Base-by-base conservation (phyloP, 2,113 vertebrate species). In the Psephotus haematonotus region DNA sequence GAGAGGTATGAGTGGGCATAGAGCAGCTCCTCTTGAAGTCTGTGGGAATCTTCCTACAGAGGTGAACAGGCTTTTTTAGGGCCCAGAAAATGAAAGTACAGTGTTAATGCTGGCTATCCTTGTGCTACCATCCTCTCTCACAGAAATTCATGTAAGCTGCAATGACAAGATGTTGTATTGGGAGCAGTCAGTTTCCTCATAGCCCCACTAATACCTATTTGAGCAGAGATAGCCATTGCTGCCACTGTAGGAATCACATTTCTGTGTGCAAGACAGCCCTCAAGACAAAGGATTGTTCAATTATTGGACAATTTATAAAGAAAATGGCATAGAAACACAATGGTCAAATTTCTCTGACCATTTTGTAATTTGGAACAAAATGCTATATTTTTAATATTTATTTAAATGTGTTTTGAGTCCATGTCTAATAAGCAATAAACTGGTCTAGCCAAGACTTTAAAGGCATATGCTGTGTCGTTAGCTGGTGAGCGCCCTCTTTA, bases 401-500 rank as follows among this genome's bases (percentile, higher is more conserved):
- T 98, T 98, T 97, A 95, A 95, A 82, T 97, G 93, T 97, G 96
- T 97, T 97, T 95, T 97, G 92, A 95, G 93, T 97, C 96, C 96
- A 86, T 96, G 94, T 95, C 89, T 98, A 97, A 95, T 93, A 97
- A 97, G 97, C 97, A 98, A 97, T 98, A 97, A 97, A 93, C 86
- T 96, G 97, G 94, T 98, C 96, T 96, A 97, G 97, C 93, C 94
- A 93, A 96, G 97, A 96, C 89, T 85, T 94, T 82, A 80, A 93
- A 92, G 95, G 96, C 96, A 97, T 94, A 93, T 94, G 95, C 95
- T 96, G 82, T 92, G 90, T 95, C 84, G 5, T 94, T 98, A 98
- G 97, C 98, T 98, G 98, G 97, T 98, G 99, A 98, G 98, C 98
- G 97, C 98, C 98, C 98, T 98, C 97, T 97, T 98, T 98, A 98